phyloP scores from a whole-genome alignment of 30 jellyfish, hydroid and myxozoan species.

The Chrysaora quinquecirrha region DNA sequence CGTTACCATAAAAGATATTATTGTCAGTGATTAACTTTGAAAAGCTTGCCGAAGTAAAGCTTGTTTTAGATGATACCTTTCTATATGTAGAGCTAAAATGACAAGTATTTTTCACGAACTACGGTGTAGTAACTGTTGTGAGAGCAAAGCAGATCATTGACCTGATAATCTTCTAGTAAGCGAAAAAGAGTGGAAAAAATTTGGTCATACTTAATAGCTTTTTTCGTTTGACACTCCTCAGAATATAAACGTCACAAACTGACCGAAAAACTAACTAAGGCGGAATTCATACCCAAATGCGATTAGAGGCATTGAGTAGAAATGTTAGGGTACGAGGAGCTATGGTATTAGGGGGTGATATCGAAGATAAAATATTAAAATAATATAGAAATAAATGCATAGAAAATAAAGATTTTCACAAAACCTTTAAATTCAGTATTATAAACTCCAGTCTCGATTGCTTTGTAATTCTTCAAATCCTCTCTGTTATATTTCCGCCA shows the following conservation, averaged over 20 bases:
- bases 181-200: no score
- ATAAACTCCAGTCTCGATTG: conserved; percentile 21
- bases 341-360: background rate
- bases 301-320: no score
- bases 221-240: no score
- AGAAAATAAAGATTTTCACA: background rate
- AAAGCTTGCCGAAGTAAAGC: background rate
- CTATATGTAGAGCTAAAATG: background rate
- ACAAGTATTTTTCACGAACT: background rate
- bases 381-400: background rate
- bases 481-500: conserved; percentile 65
- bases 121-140: background rate
- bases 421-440: conserved; percentile 48
- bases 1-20: background rate
- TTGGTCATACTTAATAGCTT: no score
- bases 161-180: no score
- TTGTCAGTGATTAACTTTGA: background rate
- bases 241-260: no score
- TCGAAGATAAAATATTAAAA: background rate
- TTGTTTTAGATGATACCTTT: background rate
- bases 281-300: no score
- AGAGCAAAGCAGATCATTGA: background rate
- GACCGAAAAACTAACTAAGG: no score
- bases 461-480: conserved; percentile 46
- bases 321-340: background rate